These are phyloP conservation scores for Drosophila yakuba DNA, from an alignment of 1,140 invertebrate species.

Conservation along the genomic window DNA sequence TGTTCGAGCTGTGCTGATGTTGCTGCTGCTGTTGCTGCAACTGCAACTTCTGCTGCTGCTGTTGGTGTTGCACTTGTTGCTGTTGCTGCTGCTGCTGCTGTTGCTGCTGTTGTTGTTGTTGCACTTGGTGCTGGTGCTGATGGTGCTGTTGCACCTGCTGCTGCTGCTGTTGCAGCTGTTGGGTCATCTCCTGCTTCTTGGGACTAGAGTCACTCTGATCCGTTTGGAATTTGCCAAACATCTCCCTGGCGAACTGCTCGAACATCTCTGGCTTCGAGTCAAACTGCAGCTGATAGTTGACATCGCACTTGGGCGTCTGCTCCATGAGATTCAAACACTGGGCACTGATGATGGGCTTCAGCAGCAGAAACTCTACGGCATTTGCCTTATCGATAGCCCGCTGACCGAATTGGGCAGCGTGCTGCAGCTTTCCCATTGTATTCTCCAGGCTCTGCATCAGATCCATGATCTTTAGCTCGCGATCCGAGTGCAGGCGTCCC, in stretches of 20 bases:
- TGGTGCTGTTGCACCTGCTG: conserved; percentile 15
- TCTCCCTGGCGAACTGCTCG: conserved; percentile 88
- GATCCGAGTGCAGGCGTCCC: conserved; percentile 91
- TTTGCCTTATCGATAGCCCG: conserved; percentile 92
- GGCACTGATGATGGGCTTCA: conserved; percentile 90
- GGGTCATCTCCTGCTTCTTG: conserved; percentile 14
- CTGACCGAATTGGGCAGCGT: conserved; percentile 93
- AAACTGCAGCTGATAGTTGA: conserved; percentile 92
- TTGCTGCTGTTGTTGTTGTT: conserved; percentile 18
- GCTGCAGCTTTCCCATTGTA: conserved; percentile 92
- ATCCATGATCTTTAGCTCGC: conserved; percentile 95
- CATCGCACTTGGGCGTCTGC: conserved; percentile 91
- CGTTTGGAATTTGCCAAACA: conserved; percentile 90
- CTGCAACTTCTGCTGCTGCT: conserved; percentile 11
- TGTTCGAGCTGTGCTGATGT: conserved; percentile 27
- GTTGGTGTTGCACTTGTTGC: conserved; percentile 2
- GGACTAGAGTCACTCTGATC: conserved; percentile 73
- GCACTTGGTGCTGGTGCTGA: conserved; percentile 9
- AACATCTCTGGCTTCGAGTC: conserved; percentile 92
- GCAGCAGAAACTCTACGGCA: conserved; percentile 91
- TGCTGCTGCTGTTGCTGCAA: conserved; percentile 16
- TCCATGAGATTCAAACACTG: conserved; percentile 92
- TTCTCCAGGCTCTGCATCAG: conserved; percentile 92
- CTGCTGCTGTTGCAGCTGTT: conserved; percentile 21
- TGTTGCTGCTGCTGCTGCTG: conserved; percentile 16